Evolutionary conservation across 2,888 invertebrate species (phyloP).

Genomic region (Andricus curvator): DNA sequence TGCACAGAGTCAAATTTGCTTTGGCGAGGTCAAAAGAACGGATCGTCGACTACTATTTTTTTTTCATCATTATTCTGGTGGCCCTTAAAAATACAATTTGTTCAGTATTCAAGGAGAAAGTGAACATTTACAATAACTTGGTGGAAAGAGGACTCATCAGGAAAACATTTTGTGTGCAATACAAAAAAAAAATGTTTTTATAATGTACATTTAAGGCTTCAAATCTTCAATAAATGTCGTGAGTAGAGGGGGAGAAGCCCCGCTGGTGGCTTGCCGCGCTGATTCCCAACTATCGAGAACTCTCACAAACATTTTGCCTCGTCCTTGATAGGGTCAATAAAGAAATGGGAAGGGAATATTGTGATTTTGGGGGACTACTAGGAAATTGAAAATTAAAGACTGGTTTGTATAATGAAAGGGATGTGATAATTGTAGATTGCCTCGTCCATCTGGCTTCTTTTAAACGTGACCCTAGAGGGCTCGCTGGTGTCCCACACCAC

Average conservation of each 20-base stretch:
- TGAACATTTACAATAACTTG: neutral
- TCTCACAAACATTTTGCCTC: too few relatives aligned
- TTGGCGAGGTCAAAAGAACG: constrained; percentile 33
- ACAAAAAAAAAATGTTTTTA: neutral
- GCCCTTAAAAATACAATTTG: neutral
- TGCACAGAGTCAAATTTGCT: constrained; percentile 36
- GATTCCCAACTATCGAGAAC: too few relatives aligned
- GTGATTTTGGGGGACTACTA: neutral
- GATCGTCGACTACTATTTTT: neutral
- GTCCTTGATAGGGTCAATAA: too few relatives aligned
- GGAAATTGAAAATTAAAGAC: neutral
- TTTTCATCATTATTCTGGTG: neutral
- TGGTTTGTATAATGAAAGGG: neutral
- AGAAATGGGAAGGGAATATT: neutral
- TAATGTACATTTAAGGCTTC: neutral
- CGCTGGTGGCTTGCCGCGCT: neutral
- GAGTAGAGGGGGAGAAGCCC: neutral
- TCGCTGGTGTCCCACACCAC: neutral
- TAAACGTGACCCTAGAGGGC: neutral
- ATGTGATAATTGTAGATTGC: constrained; percentile 11
- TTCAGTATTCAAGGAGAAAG: neutral
- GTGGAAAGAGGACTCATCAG: too few relatives aligned
- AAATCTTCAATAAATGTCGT: too few relatives aligned
- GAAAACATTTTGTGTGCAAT: too few relatives aligned
- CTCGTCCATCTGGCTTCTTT: constrained; percentile 8